These are phyloP conservation scores for Apoda limacodes DNA, from an alignment of 2,888 invertebrate species.

Conservation along the genomic window DNA sequence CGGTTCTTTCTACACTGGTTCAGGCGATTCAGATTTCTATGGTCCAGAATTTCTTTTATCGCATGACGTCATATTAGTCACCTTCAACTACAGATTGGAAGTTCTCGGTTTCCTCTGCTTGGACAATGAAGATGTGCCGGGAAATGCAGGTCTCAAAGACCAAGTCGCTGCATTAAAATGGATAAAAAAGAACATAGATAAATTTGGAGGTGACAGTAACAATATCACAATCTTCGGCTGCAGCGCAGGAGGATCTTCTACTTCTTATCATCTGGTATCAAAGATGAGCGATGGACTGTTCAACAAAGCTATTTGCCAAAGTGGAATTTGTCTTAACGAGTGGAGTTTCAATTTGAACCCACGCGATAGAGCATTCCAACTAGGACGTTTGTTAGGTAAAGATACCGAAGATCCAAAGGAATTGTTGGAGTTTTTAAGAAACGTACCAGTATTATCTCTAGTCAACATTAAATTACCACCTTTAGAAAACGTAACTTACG, in stretches of 20 bases:
- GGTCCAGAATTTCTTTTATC: slow-evolving; percentile 61
- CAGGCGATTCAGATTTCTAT: slow-evolving; percentile 57
- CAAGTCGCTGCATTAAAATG: slow-evolving; percentile 61
- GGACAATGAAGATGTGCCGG: slow-evolving; percentile 54
- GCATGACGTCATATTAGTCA: slow-evolving; percentile 51
- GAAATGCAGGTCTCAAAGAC: slow-evolving; percentile 62
- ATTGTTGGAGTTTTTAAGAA: slow-evolving; percentile 41
- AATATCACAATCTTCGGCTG: slow-evolving; percentile 61
- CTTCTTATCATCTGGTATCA: slow-evolving; percentile 49
- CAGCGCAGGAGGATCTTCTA: slow-evolving; percentile 54
- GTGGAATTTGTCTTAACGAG: slow-evolving; percentile 56
- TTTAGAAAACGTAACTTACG: slow-evolving; percentile 31
- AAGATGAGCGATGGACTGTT: slow-evolving; percentile 53
- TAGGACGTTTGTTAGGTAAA: slow-evolving; percentile 49
- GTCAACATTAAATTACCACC: slow-evolving; percentile 42
- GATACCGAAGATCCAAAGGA: slow-evolving; percentile 45
- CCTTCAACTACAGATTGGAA: slow-evolving; percentile 60
- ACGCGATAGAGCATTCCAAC: slow-evolving; percentile 47
- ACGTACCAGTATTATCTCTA: slow-evolving; percentile 35
- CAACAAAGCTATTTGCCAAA: slow-evolving; percentile 61
- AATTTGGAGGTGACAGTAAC: slow-evolving; percentile 50
- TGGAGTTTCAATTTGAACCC: slow-evolving; percentile 51
- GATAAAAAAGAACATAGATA: slow-evolving; percentile 51
- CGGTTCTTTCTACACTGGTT: slow-evolving; percentile 61
- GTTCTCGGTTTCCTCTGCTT: slow-evolving; percentile 59